Base-by-base conservation (phyloP, 2,113 vertebrate species). In the Copsychus sechellarum region DNA sequence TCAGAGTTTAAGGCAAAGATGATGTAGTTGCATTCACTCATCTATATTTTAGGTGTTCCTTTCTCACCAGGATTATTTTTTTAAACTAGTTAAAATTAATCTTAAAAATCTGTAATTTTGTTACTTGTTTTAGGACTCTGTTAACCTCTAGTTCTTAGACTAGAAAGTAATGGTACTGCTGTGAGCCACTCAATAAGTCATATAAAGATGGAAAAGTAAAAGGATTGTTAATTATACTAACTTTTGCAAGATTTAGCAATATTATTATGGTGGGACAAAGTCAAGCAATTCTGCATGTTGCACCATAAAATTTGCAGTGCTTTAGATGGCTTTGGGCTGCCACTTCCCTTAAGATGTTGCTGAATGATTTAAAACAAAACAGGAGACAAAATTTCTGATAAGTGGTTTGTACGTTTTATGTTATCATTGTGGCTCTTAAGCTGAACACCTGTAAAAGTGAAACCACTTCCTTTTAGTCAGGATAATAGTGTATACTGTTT, bases 1-100 rank as follows among this genome's bases (percentile, higher is more conserved):
- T 23, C 12, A 5, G 3, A 62, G 53, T 78, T 74, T 33, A 65
- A 64, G 42, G 21, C 43, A 61, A 61, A 91, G 81, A 66, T 56
- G 3, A 48, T 61, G 8, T 14, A 64, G n/a, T 69, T 0, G 0
- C 9, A n/a, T 83, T 92, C 7, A 25, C 4, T 61, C 36, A 31
- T 6, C 7, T 80, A 2, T n/a, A 19, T 64, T 72, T 72, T 60
- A 45, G 8, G 7, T 50, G 22, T 1, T 19, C 31, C 8, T 73
- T 81, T 61, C 8, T 21, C 25, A 16, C 11, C 11, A 31, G 18
- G 28, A 6, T 71, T 34, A 6, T 50, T 29, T n/a, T 40, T 43
- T 28, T 3, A 8, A 36, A 40, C 18, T 42, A 36, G 25, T 60
- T 57, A 40, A 69, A 38, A 54, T 25, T 38, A 65, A 21, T 57